Evolutionary conservation across 2,797 vertebrate genomes (phyloP), one percentile per base, ranked within the genome.

Genomic region (Pyrrhura leucotis): DNA sequence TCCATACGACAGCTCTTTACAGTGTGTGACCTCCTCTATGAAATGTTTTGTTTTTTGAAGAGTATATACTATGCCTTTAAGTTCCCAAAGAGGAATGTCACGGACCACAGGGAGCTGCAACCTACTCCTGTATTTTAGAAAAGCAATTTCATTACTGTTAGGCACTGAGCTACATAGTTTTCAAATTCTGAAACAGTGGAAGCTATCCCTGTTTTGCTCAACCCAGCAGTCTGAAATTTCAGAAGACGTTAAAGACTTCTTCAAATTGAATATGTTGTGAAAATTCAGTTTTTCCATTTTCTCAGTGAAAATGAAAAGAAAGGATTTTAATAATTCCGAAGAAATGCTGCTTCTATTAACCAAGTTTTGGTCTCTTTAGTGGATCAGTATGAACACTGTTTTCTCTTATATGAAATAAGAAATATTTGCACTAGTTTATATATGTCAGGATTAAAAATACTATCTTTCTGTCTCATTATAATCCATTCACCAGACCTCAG

Each of bases 381-480:
- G 22, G 26, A 83, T 48, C 16, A 54, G 1, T 20, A 10, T 51
- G 12, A 16, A 31, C n/a, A 53, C 4, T 67, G 26, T 42, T 93
- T 86, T 72, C 15, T 83, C 35, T 81, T 82, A 56, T 5, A 35
- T 40, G 15, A 85, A 93, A 79, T 68, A 7, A 65, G 29, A 76
- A 87, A 63, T 61, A 44, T 10, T 85, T 9, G 10, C 12, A 72
- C 10, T 84, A 53, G 29, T 48, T 91, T 45, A 42, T 45, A 50
- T 68, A 31, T 90, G 14, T 58, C 42, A 85, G 37, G 31, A 42
- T 85, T 94, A 89, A 91, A 95, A 93, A 83, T 50, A 54, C 39
- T 74, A 2, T 85, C 50, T 83, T 92, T 93, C 26, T 87, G n/a
- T 74, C 22, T 77, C 48, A 68, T 74, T 94, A 65, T 61, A 89